These are phyloP conservation scores for Tachina fera DNA, from an alignment of 2,888 invertebrate genomes.

Conservation along the genomic window DNA sequence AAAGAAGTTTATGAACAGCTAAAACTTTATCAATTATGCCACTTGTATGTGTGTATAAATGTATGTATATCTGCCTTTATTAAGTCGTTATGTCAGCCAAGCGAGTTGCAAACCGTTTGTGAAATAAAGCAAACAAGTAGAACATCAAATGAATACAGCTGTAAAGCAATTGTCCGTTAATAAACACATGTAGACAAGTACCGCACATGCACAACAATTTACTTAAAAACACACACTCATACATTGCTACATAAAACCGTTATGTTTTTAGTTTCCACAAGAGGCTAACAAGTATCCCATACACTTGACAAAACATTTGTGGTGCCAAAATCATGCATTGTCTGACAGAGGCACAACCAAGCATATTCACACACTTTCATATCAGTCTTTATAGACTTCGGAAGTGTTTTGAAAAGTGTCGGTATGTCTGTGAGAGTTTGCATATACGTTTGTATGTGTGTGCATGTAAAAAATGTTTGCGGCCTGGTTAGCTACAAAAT, in stretches of 20 bases:
- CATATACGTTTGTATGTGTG: background rate
- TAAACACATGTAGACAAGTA: conserved; percentile 32
- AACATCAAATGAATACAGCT: conserved; percentile 46
- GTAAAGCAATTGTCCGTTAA: conserved; percentile 60
- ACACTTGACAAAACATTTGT: conserved; percentile 21
- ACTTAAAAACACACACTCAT: background rate
- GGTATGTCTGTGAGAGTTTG: background rate
- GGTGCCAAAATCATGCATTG: background rate
- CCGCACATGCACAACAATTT: background rate
- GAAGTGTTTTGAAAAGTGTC: background rate
- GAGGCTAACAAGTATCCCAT: conserved; percentile 33
- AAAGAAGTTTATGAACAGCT: background rate
- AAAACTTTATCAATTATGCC: conserved; percentile 10
- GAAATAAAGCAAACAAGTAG: conserved; percentile 28
- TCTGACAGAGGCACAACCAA: background rate
- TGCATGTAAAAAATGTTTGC: conserved; percentile 35
- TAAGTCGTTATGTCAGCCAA: background rate
- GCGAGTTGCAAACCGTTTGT: conserved; percentile 1
- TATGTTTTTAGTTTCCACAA: conserved; percentile 34
- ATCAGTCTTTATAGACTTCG: background rate
- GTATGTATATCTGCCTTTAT: no score
- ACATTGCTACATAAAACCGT: background rate
- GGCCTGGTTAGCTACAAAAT: conserved; percentile 57
- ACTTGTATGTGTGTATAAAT: background rate
- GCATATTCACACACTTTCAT: background rate